A percentile compares a stretch with the other conserved stretches of the same genome.
phyloP scores from a whole-genome alignment of 92 coral and sea anemone species.

The Phymanthus crucifer region DNA sequence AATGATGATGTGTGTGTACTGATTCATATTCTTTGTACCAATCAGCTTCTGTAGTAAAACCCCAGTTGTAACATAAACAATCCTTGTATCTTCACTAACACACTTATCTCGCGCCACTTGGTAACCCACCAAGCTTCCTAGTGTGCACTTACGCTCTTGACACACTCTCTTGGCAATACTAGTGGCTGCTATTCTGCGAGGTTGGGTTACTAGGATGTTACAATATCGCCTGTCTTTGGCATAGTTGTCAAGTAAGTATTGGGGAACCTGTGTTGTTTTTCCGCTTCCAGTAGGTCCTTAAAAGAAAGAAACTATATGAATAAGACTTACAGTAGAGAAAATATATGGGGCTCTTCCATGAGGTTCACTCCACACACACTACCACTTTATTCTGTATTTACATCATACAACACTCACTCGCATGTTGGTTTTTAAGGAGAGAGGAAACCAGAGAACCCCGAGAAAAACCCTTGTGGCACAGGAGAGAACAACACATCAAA shows the following conservation, averaged over 20 bases:
- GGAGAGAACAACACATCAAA: no score
- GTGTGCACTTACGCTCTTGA: slow-evolving; percentile 85
- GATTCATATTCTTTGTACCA: slow-evolving; percentile 80
- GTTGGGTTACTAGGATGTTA: slow-evolving; percentile 90
- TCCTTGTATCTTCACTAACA: slow-evolving; percentile 89
- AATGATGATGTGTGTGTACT: slow-evolving; percentile 86
- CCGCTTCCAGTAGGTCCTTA: slow-evolving; percentile 98
- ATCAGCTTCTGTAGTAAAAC: slow-evolving; percentile 87
- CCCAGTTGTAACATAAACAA: slow-evolving; percentile 88
- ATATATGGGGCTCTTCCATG: no score
- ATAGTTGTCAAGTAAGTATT: slow-evolving; percentile 90
- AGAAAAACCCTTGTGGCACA: no score
- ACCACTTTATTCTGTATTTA: no score
- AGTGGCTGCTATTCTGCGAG: slow-evolving; percentile 95
- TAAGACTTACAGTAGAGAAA: no score
- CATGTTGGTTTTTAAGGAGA: no score
- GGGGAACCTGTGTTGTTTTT: slow-evolving; percentile 97
- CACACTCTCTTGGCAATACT: slow-evolving; percentile 97
- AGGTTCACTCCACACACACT: no score
- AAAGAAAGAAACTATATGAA: neutral
- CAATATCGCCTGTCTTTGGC: slow-evolving; percentile 86
- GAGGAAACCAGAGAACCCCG: no score
- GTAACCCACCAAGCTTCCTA: slow-evolving; percentile 91
- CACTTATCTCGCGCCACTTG: slow-evolving; percentile 90
- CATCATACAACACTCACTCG: no score